Evolutionary conservation across 2,888 invertebrate species (phyloP).

Genomic region (Chrysodeixis includens): DNA sequence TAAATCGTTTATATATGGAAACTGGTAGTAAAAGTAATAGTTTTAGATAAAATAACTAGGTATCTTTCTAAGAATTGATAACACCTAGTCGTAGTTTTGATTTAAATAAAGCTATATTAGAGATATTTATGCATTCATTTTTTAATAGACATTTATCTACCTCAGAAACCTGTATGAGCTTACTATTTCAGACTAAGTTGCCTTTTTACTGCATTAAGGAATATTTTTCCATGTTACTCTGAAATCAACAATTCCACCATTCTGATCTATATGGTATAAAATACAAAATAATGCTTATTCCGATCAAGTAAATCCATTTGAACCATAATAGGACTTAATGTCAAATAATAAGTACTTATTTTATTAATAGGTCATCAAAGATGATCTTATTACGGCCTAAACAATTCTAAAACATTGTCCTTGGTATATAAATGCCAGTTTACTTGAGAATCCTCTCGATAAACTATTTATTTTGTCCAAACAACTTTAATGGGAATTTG

Average conservation of each 20-base stretch:
- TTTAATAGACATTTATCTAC: too few relatives aligned
- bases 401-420: constrained; percentile 28
- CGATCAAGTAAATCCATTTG: neutral
- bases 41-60: neutral
- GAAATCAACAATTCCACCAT: too few relatives aligned
- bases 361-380: constrained; percentile 20
- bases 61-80: neutral
- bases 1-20: neutral
- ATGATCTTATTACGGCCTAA: constrained; percentile 20
- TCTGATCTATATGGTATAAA: too few relatives aligned
- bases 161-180: too few relatives aligned
- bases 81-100: too few relatives aligned
- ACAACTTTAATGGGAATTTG: constrained; percentile 25
- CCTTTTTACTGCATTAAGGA: too few relatives aligned
- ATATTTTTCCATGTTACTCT: too few relatives aligned
- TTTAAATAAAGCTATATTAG: neutral
- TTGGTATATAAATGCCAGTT: constrained; percentile 44
- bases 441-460: constrained; percentile 28
- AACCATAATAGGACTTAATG: neutral
- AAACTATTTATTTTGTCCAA: constrained; percentile 21
- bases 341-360: neutral
- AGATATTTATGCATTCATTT: too few relatives aligned
- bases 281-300: neutral
- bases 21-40: neutral
- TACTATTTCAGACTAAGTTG: too few relatives aligned